A percentile compares a stretch with the other conserved stretches of the same genome.
Evolutionary conservation across 2,888 invertebrate species (phyloP).

Genomic region (Synergus laeviventris): DNA sequence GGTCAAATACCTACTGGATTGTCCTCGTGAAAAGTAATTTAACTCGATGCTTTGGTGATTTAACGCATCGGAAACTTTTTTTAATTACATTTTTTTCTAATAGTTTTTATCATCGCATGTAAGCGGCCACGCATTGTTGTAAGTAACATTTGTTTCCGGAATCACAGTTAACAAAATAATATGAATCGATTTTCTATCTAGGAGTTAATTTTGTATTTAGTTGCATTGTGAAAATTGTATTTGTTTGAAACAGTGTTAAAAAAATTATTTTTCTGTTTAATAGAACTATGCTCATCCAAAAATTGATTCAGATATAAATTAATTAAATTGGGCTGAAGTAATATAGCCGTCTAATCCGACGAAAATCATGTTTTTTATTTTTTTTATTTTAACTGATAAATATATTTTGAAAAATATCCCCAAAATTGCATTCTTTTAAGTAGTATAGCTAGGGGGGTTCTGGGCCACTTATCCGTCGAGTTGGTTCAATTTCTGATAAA

Average conservation of each 20-base stretch:
- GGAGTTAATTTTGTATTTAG: background rate
- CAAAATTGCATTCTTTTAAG: too few relatives aligned
- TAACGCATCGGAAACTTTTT: background rate
- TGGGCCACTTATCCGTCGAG: too few relatives aligned
- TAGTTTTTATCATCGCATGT: background rate
- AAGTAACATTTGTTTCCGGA: constrained; percentile 16
- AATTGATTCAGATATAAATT: too few relatives aligned
- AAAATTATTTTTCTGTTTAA: background rate
- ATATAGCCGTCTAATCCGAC: too few relatives aligned
- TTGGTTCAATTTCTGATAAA: too few relatives aligned
- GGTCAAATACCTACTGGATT: background rate
- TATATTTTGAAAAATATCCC: too few relatives aligned
- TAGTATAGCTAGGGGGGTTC: too few relatives aligned
- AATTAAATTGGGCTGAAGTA: too few relatives aligned
- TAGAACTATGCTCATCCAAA: background rate
- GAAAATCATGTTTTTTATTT: too few relatives aligned
- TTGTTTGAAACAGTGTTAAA: background rate
- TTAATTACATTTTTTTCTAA: constrained; percentile 19
- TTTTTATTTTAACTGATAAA: too few relatives aligned
- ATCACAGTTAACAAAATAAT: constrained; percentile 3
- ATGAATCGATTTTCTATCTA: constrained; percentile 14
- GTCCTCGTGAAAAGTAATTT: background rate
- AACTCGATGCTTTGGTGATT: constrained; percentile 1
- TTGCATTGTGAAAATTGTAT: background rate
- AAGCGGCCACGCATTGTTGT: background rate